phyloP scores from a whole-genome alignment of 2,113 vertebrate genomes.

The Meleagris gallopavo region DNA sequence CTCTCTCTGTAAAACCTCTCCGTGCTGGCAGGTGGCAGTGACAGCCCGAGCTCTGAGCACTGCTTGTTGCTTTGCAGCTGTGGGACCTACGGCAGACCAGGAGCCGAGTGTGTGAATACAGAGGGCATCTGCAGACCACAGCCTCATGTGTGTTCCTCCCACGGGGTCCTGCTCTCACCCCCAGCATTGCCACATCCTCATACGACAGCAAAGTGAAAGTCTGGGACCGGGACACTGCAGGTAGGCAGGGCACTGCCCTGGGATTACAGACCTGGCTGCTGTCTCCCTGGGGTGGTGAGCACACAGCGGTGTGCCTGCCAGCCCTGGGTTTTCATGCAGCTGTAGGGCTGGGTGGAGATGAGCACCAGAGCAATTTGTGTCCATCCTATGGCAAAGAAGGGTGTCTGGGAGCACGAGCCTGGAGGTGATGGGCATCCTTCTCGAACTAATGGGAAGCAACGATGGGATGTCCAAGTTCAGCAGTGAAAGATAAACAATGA shows the following conservation, averaged over 20 bases:
- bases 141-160: constrained; percentile 91
- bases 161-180: not conserved
- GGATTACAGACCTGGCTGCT: not conserved
- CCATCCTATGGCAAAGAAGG: too few species aligned
- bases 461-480: not conserved
- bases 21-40: accelerated
- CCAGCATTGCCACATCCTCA: constrained; percentile 88
- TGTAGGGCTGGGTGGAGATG: not conserved
- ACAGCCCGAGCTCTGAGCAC: not conserved
- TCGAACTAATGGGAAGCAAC: not conserved
- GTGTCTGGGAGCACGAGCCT: accelerated
- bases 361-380: not conserved
- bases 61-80: constrained; percentile 78
- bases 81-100: constrained; percentile 95
- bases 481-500: not conserved
- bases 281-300: not conserved
- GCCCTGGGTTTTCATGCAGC: not conserved
- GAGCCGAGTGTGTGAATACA: constrained; percentile 86
- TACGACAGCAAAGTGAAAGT: constrained; percentile 90
- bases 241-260: constrained; percentile 64
- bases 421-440: not conserved
- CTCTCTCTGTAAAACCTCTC: not conserved
- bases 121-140: constrained; percentile 89
- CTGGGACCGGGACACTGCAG: constrained; percentile 91
- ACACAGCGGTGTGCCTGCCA: not conserved